phyloP scores from a whole-genome alignment of 1,140 invertebrate genomes.

The Drosophila bipectinata region DNA sequence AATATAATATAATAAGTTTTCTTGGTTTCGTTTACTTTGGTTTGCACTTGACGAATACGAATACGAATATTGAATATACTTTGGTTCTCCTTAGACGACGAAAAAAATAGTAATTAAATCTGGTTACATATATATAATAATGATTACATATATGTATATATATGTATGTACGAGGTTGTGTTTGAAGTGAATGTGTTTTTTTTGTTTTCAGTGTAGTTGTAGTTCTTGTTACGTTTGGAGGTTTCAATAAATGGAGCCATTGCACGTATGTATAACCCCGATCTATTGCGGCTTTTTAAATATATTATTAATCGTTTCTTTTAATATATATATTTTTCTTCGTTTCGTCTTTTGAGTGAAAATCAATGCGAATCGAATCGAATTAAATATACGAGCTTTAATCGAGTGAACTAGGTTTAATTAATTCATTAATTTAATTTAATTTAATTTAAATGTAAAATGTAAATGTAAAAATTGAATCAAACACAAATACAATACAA shows the following conservation, averaged over 20 bases:
- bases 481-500: constrained; percentile 68
- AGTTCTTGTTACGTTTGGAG: constrained; percentile 34
- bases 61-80: constrained; percentile 72
- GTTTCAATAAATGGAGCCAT: background rate
- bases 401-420: constrained; percentile 33
- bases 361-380: constrained; percentile 66
- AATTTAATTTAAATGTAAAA: constrained; percentile 41
- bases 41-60: constrained; percentile 69
- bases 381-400: constrained; percentile 54
- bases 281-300: constrained; percentile 45
- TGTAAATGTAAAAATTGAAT: constrained; percentile 41
- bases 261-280: background rate
- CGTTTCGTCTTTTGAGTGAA: constrained; percentile 44
- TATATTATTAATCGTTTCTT: background rate
- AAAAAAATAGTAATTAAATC: constrained; percentile 58
- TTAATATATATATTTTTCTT: constrained; percentile 1
- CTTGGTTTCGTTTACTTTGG: constrained; percentile 60
- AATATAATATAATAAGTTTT: constrained; percentile 78
- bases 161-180: constrained; percentile 21
- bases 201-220: constrained; percentile 29
- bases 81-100: constrained; percentile 65
- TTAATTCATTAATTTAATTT: constrained; percentile 10
- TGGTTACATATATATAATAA: constrained; percentile 64
- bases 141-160: constrained; percentile 50
- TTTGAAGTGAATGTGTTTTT: constrained; percentile 16